These are phyloP conservation scores for Torymus auratus DNA, from an alignment of 2,888 invertebrate genomes.

Conservation along the genomic window DNA sequence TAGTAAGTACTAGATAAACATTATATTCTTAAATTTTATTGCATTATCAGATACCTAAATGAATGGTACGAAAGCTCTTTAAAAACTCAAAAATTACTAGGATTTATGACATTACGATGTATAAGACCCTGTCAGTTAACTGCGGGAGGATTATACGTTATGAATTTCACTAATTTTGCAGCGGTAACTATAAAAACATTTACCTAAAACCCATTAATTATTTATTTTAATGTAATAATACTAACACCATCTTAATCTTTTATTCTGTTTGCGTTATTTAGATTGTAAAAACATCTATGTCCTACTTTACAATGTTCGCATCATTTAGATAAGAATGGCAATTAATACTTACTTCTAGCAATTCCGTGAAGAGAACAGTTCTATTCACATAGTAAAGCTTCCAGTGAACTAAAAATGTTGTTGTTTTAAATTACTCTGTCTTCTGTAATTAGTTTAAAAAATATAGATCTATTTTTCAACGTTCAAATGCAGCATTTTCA, in stretches of 20 bases:
- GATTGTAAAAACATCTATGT: conserved; percentile 12
- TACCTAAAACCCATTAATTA: background rate
- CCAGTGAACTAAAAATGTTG: too few species aligned
- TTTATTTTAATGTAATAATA: background rate
- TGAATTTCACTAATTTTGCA: conserved; percentile 1
- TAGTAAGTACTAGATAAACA: background rate
- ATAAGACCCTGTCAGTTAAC: background rate
- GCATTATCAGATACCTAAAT: background rate
- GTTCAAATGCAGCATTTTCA: too few species aligned
- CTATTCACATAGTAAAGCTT: too few species aligned
- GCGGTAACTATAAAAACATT: background rate
- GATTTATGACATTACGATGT: background rate
- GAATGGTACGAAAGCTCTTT: conserved; percentile 4
- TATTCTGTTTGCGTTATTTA: background rate
- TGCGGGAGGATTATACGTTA: too few species aligned
- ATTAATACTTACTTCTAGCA: too few species aligned
- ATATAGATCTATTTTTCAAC: too few species aligned
- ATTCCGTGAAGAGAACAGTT: too few species aligned
- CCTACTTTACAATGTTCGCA: conserved; percentile 11
- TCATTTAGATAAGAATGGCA: background rate
- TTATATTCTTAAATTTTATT: background rate
- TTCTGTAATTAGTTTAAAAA: too few species aligned
- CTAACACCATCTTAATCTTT: background rate
- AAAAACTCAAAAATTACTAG: conserved; percentile 5
- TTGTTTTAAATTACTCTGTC: too few species aligned